Base-by-base conservation (phyloP, 2,113 vertebrate species). In the Paramisgurnus dabryanus region DNA sequence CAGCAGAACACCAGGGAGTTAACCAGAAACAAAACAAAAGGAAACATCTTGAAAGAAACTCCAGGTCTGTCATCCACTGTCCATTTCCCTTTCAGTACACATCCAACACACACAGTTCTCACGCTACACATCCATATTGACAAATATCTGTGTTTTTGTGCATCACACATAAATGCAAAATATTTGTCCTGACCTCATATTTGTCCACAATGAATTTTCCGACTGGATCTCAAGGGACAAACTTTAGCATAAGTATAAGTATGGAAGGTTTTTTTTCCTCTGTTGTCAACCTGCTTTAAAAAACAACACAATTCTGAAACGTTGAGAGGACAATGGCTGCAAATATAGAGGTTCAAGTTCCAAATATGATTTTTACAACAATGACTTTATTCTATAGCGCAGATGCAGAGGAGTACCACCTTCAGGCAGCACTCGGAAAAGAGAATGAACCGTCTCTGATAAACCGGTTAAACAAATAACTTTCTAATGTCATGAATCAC, bases 31-130 rank as follows among this genome's bases (percentile, higher is more conserved):
- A 84, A 89, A 34, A 89, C 85, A 86, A 88, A 80, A 89, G 88
- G 88, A 92, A 92, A 91, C 90, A 91, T 87, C 86, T 91, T 91
- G 88, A 81, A 55, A 85, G 84, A 79, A 85, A 87, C 80, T 75
- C 70, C 86, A 92, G 78, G 73, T 88, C 83, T 86, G 75, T 76
- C 81, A 84, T 80, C 86, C 79, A 68, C 69, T 81, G 67, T 7
- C 79, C 73, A 67, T 81, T 89, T 91, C 86, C 87, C 82, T 76
- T 58, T 81, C 43, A 79, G 67, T 86, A 82, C 76, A 68, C 17
- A 65, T 58, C 60, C 4, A 72, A 74, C 18, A 61, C 47, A 81
- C 18, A 81, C 22, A 72, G 43, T 11, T 12, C 10, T 12, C 49
- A 50, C 49, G 12, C 9, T n/a, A 22, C 69, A 72, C 47, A 50